Evolutionary conservation across 2,113 vertebrate genomes (phyloP).

Genomic region (Engraulis encrasicolus): DNA sequence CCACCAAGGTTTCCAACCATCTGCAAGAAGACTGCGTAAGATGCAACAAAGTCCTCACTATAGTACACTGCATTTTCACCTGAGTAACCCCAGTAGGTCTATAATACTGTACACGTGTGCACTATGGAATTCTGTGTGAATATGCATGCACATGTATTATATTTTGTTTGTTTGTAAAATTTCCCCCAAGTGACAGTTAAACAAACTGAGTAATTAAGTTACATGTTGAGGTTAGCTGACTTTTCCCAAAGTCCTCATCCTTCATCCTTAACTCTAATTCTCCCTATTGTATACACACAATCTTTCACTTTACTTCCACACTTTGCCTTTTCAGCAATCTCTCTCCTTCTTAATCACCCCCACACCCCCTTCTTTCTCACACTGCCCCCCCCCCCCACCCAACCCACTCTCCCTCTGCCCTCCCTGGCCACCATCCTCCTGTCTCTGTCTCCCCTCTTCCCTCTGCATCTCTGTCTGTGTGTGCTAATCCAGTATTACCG

Average conservation of each 20-base stretch:
- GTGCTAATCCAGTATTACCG: constrained; percentile 1
- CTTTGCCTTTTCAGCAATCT: not conserved
- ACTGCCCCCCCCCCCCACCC: not conserved
- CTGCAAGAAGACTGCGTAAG: no score
- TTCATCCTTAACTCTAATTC: constrained; percentile 4
- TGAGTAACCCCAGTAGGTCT: no score
- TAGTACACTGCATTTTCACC: no score
- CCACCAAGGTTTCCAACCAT: no score
- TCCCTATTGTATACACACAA: not conserved
- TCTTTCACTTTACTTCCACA: not conserved
- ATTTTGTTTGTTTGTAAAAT: no score
- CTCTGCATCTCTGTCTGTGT: not conserved
- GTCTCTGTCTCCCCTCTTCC: not conserved
- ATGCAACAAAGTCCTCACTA: no score
- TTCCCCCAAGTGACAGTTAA: no score
- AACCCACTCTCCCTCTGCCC: not conserved
- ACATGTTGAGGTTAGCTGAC: not conserved
- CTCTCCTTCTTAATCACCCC: not conserved
- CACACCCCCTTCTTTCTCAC: not conserved
- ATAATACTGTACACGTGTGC: no score
- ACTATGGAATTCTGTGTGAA: no score
- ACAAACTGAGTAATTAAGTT: not conserved
- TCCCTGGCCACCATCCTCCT: not conserved
- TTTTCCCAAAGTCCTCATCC: constrained; percentile 25
- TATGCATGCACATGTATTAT: no score